A percentile compares a stretch with the other conserved stretches of the same genome.
phyloP scores from a whole-genome alignment of 2,888 invertebrate species.

The Perizoma affinitatum region DNA sequence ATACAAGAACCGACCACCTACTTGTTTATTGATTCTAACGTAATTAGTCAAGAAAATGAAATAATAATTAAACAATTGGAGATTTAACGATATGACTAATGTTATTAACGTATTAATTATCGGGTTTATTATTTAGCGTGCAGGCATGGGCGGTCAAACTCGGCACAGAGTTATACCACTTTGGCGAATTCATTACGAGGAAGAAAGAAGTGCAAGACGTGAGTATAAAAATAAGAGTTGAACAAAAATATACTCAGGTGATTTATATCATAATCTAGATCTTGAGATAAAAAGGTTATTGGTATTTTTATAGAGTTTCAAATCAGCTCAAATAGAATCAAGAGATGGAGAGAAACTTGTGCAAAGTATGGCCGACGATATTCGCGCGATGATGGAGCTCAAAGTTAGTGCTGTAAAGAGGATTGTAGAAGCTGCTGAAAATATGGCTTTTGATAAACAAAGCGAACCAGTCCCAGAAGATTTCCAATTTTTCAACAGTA shows the following conservation, averaged over 20 bases:
- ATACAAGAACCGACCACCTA: neutral
- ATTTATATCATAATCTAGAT: neutral
- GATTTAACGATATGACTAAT: neutral
- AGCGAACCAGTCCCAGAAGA: slow-evolving; percentile 82
- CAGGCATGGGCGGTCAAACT: slow-evolving; percentile 93
- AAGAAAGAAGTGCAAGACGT: slow-evolving; percentile 91
- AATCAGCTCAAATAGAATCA: slow-evolving; percentile 89
- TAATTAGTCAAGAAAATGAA: neutral
- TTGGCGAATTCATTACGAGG: slow-evolving; percentile 91
- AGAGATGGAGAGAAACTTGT: slow-evolving; percentile 91
- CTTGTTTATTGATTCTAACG: slow-evolving; percentile 10
- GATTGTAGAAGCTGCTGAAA: slow-evolving; percentile 95
- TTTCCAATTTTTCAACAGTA: slow-evolving; percentile 88
- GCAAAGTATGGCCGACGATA: slow-evolving; percentile 92
- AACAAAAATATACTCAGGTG: neutral
- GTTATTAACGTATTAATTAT: slow-evolving; percentile 5
- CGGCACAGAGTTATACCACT: slow-evolving; percentile 90
- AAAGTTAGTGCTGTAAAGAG: slow-evolving; percentile 94
- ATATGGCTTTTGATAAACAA: slow-evolving; percentile 87
- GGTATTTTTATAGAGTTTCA: slow-evolving; percentile 86
- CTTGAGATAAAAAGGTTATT: slow-evolving; percentile 2
- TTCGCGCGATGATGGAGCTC: slow-evolving; percentile 94
- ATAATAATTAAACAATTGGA: no score
- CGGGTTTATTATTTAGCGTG: slow-evolving; percentile 78
- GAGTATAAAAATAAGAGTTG: slow-evolving; percentile 44